Evolutionary conservation across 2,888 invertebrate species (phyloP), one percentile per base, ranked within the genome.

Genomic region (Chrysodeixis includens): DNA sequence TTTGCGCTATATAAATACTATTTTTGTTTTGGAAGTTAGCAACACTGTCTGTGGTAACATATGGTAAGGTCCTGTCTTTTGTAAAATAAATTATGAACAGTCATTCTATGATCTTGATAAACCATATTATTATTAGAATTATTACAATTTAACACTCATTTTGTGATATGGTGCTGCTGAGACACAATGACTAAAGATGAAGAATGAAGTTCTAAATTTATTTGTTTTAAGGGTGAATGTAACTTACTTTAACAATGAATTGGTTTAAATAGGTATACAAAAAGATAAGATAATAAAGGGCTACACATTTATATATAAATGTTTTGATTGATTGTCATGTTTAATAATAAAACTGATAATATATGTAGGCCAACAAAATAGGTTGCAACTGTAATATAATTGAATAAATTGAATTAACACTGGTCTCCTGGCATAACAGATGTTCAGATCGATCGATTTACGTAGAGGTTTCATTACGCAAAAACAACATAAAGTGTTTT

Each of bases 341-440:
- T 14, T 52, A 52, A 20, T 22, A 26, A 26, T 52, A 52, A 26
- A 6, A 52, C 1, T 3, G 76, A 76, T 72, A 72, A 70, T 64
- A 35, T 44, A 72, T 58, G 40, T 58, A 16, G 72, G 46, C 1
- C 76, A 72, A 1, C n/a, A 40, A 55, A 30, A 69, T 60, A 56
- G 49, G 44, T n/a, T 74, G 20, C 49, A 22, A 20, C 9, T 18
- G 10, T 16, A 2, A 18, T 18, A 49, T 49, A 20, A 20, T 49
- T 1, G 7, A 49, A 8, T 18, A 9, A 49, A 49, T 20, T 18
- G 20, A 49, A 49, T 49, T 49, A 20, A 49, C 2, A 20, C 46
- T 49, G 18, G 3, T 49, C 18, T 18, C 18, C 20, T 18, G 46
- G 9, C 46, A 3, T 52, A 63, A 40, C 57, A 58, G 51, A 44